Base-by-base conservation (phyloP, 2,797 vertebrate genomes). In the Microchirus variegatus region DNA sequence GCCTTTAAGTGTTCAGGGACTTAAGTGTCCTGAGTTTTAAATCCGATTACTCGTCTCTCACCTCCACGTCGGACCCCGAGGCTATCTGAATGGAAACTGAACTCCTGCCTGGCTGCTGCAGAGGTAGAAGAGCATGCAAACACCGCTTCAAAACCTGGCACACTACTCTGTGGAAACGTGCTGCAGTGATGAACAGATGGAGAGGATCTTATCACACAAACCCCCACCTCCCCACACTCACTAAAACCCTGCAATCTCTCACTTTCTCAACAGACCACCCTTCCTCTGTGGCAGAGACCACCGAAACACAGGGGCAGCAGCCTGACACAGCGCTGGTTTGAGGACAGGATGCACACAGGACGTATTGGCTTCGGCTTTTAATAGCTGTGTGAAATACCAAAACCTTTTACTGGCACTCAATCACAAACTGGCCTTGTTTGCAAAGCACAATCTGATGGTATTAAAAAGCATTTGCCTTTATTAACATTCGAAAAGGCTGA, bases 11-110 rank as follows among this genome's bases (percentile, higher is more conserved):
- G 83, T 90, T 87, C 67, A 61, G 86, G 81, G 89, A 91, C 80
- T 92, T 85, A 84, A 87, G 84, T 78, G 83, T 87, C 85, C 83
- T 26, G 61, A 87, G 80, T 90, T 87, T 90, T 84, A 91, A 92
- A 93, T 92, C 89, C 58, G 84, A 92, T 92, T 92, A 92, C 87
- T 84, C 55, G 71, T 67, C 85, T 84, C 87, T 89, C 75, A 83
- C 88, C 75, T 85, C 78, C 83, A 89, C 84, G 89, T 90, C 85
- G 86, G 85, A 79, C 84, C 84, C 81, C 19, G 42, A 70, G 78
- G 85, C 78, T 73, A 69, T 89, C 81, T 84, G 79, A 86, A 86
- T 75, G 77, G 79, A 79, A 63, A 66, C 66, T 64, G 66, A 75
- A 72, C 81, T 80, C 61, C 73, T 62, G 76, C 51, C 58, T 45